These are phyloP conservation scores for Tragelaphus oryx DNA, from an alignment of 2,797 vertebrate genomes.

Conservation along the genomic window DNA sequence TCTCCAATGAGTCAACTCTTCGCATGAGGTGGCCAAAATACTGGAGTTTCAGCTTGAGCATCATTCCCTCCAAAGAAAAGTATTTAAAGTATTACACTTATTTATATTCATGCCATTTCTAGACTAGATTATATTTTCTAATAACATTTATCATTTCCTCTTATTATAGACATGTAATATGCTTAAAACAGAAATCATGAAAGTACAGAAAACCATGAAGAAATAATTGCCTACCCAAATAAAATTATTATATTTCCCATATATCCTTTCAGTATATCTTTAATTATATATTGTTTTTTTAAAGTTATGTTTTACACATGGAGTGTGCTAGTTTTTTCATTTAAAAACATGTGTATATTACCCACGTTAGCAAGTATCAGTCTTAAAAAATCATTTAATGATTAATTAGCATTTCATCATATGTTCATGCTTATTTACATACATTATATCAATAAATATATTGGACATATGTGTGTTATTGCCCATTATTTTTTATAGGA, in stretches of 20 bases:
- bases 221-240: conserved; percentile 11
- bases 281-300: background rate
- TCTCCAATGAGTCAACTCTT: background rate
- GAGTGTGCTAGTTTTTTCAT: background rate
- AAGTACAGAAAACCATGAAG: background rate
- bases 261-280: background rate
- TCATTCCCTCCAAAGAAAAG: background rate
- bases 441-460: background rate
- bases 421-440: background rate
- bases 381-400: conserved; percentile 30
- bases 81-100: background rate
- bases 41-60: background rate
- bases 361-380: conserved; percentile 30
- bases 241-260: conserved; percentile 30
- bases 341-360: conserved; percentile 39
- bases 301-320: conserved; percentile 16
- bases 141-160: conserved; percentile 17
- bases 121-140: background rate
- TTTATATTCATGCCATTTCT: conserved; percentile 22
- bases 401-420: conserved; percentile 40
- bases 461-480: background rate
- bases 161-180: background rate
- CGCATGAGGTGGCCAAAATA: background rate
- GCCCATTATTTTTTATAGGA: background rate
- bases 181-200: conserved; percentile 21